Evolutionary conservation across 2,888 invertebrate species (phyloP), one percentile per base, ranked within the genome.

Genomic region (Drosophila picticornis): DNA sequence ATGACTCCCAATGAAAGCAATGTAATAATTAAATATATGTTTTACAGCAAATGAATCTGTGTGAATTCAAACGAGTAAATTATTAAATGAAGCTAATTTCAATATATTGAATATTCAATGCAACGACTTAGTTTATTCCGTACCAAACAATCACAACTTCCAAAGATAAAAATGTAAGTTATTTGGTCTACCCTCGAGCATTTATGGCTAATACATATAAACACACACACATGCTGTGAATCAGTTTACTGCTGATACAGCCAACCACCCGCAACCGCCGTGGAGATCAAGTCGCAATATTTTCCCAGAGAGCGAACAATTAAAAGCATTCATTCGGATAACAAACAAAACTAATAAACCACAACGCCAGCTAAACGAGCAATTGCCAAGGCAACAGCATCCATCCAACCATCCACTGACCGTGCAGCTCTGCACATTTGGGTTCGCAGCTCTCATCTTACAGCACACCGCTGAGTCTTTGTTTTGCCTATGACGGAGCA

Each of bases 291-390:
- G 53, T 64, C 72, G 31, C 50, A 22, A 11, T 25, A 27, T 57
- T 77, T 66, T 73, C 68, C 75, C 77, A 75, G 52, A 52, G 59
- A 50, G 38, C 48, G 36, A 71, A 87, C 84, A 85, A 85, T 85
- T 84, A 84, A 85, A 75, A 53, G 68, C 77, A 87, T 87, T 85
- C 88, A 84, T 75, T 68, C 77, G 77, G 65, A 65, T 63, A 74
- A 72, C 81, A 77, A 81, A 75, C 76, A 64, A 73, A 82, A 85
- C 88, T 81, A 84, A 87, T 78, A 78, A 78, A 75, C 61, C 79
- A 75, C 67, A 78, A 58, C 55, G 46, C 60, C 70, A 70, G 56
- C 38, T 27, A 27, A 38, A 34, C 71, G 50, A 50, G 50, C 50
- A 46, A 13, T 25, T 7, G 13, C 46, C 11, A 13, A 4, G 19